These are phyloP conservation scores for Temnopleurus reevesii DNA, from an alignment of 53 echinoderm and acorn worm genomes.

Conservation along the genomic window DNA sequence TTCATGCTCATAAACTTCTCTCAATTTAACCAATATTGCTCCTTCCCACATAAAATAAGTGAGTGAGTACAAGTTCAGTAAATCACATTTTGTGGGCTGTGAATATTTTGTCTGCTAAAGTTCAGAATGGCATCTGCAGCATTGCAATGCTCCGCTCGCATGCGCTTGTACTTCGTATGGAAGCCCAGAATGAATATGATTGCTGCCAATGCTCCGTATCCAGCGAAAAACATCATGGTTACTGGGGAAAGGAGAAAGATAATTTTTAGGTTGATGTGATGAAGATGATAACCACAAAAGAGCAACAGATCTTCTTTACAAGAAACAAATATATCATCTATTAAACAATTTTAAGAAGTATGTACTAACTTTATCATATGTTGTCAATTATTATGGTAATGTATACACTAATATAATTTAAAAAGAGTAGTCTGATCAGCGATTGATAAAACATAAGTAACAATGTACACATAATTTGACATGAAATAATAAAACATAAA, in stretches of 20 bases:
- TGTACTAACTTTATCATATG: too few relatives aligned
- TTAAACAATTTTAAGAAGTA: too few relatives aligned
- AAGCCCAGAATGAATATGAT: conserved; percentile 80
- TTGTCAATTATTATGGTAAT: too few relatives aligned
- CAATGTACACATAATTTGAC: too few relatives aligned
- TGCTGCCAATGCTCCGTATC: conserved; percentile 66
- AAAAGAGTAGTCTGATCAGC: too few relatives aligned
- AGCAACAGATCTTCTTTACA: too few relatives aligned
- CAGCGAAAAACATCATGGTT: conserved; percentile 70
- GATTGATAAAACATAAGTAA: too few relatives aligned
- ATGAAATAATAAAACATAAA: too few relatives aligned
- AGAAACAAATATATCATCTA: too few relatives aligned
- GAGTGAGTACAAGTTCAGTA: conserved; percentile 26
- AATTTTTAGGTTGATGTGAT: not conserved
- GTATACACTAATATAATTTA: too few relatives aligned
- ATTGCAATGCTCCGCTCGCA: conserved; percentile 83
- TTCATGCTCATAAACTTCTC: too few relatives aligned
- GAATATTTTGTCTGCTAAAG: conserved; percentile 54
- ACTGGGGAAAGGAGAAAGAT: conserved; percentile 51
- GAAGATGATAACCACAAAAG: not conserved
- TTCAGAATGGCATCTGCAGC: conserved; percentile 76
- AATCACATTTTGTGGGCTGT: not conserved
- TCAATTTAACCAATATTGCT: not conserved
- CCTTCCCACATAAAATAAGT: too few relatives aligned
- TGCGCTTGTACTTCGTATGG: conserved; percentile 81